phyloP scores from a whole-genome alignment of 2,888 invertebrate species.

The Apocheima hispidaria region DNA sequence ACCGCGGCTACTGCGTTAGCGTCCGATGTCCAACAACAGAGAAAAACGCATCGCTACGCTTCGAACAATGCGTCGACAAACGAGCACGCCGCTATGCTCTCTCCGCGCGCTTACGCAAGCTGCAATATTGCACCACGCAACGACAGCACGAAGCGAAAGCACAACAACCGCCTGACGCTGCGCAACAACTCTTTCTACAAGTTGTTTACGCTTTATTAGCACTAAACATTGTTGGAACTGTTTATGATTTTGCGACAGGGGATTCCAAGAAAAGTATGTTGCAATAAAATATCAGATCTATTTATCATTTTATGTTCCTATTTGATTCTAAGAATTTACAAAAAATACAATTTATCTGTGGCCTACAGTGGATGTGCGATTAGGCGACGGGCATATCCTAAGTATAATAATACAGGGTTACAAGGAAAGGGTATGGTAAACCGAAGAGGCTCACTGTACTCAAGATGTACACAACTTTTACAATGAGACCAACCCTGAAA shows the following conservation, averaged over 20 bases:
- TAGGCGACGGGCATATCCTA: too few relatives aligned
- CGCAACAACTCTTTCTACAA: conserved; percentile 38
- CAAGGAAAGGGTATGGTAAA: too few relatives aligned
- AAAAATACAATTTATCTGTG: too few relatives aligned
- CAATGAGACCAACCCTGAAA: too few relatives aligned
- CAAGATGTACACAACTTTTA: too few relatives aligned
- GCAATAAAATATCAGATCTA: not conserved
- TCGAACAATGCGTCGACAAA: conserved; percentile 46
- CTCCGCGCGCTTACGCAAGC: conserved; percentile 42
- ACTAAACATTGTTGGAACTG: conserved; percentile 50
- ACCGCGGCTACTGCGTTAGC: conserved; percentile 51
- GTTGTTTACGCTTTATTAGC: conserved; percentile 41
- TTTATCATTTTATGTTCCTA: not conserved
- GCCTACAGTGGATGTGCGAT: too few relatives aligned
- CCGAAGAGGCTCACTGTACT: too few relatives aligned
- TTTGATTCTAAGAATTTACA: not conserved
- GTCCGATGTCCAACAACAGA: conserved; percentile 40
- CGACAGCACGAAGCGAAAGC: conserved; percentile 19
- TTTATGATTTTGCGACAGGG: conserved; percentile 41
- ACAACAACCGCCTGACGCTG: conserved; percentile 6
- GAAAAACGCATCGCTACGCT: conserved; percentile 36
- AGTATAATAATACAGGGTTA: too few relatives aligned
- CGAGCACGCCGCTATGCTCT: conserved; percentile 37
- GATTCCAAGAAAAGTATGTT: conserved; percentile 45
- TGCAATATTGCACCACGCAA: conserved; percentile 49